Evolutionary conservation across 2,797 vertebrate species (phyloP).

Genomic region (Moxostoma hubbsi): DNA sequence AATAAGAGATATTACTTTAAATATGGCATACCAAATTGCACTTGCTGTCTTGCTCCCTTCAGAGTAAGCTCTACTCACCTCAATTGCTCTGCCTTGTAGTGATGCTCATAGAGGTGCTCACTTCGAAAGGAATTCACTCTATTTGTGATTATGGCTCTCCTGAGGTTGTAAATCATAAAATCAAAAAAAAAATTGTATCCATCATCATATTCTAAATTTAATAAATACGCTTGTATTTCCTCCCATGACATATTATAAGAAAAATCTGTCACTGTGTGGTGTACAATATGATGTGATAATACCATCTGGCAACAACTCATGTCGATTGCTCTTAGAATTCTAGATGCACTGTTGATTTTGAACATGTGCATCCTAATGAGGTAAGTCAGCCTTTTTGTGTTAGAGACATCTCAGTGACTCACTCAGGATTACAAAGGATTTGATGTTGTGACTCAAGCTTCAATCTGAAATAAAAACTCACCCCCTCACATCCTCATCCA

Average conservation of each 20-base stretch:
- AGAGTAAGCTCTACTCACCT: background rate
- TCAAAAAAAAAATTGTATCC: background rate
- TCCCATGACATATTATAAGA: constrained; percentile 11
- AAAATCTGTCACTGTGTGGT: constrained; percentile 5
- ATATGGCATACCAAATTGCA: too few relatives aligned
- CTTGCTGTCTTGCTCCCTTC: too few relatives aligned
- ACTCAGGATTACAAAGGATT: constrained; percentile 78
- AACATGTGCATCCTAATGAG: constrained; percentile 72
- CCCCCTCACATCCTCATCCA: constrained; percentile 56
- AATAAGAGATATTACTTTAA: background rate
- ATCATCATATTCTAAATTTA: constrained; percentile 27
- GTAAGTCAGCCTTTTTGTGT: constrained; percentile 71
- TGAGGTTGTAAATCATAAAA: constrained; percentile 5
- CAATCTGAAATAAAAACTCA: constrained; percentile 51
- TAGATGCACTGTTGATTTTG: constrained; percentile 71
- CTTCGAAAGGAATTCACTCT: background rate
- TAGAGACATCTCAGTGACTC: constrained; percentile 72
- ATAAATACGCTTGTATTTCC: constrained; percentile 30
- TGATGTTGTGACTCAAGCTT: constrained; percentile 77
- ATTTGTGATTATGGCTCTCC: background rate
- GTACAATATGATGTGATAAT: constrained; percentile 15
- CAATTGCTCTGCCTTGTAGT: background rate
- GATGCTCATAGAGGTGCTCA: background rate
- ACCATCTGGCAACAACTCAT: constrained; percentile 26
- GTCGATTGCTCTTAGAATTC: constrained; percentile 51